Evolutionary conservation across 2,113 vertebrate species (phyloP).

Genomic region (Notechis scutatus): DNA sequence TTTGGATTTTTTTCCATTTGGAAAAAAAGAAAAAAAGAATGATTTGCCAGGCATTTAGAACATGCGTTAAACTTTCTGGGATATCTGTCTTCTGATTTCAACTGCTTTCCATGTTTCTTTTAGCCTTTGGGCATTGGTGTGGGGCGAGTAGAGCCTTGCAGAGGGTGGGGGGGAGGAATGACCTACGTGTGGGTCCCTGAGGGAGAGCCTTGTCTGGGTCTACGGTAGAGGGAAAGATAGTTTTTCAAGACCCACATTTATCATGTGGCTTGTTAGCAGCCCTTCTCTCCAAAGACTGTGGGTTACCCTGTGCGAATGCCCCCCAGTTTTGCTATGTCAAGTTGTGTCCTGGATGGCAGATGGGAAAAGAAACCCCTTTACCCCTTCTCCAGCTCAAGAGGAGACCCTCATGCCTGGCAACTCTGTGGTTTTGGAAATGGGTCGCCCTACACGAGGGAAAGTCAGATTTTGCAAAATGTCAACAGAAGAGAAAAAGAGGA

Average conservation of each 20-base stretch:
- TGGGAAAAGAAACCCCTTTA: not conserved
- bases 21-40: too few species aligned
- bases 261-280: fast-evolving
- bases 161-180: not conserved
- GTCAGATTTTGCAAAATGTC: not conserved
- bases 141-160: not conserved
- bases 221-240: fast-evolving
- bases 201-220: not conserved
- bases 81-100: not conserved
- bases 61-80: not conserved
- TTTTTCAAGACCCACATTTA: not conserved
- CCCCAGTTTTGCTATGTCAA: fast-evolving
- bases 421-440: not conserved
- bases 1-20: not conserved
- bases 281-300: not conserved
- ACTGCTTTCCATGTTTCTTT: not conserved
- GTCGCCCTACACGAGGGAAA: not conserved
- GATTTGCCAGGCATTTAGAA: not conserved
- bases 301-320: not conserved
- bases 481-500: not conserved
- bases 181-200: not conserved
- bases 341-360: not conserved
- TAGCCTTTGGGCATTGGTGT: fast-evolving
- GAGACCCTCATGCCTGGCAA: not conserved
- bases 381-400: not conserved